These are phyloP conservation scores for Steinernema feltiae DNA, from an alignment of 1,140 invertebrate genomes.

Conservation along the genomic window DNA sequence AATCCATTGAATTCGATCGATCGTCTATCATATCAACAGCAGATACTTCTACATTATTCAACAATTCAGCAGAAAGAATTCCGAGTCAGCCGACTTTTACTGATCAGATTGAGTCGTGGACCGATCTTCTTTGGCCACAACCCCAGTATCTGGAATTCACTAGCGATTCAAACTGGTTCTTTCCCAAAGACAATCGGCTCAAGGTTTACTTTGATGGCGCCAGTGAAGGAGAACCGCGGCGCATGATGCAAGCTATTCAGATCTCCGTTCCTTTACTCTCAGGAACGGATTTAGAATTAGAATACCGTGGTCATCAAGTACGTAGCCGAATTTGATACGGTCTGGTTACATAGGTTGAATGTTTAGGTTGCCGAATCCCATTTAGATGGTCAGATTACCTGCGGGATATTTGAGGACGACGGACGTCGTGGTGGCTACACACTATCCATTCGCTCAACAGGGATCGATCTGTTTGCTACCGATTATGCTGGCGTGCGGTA, in stretches of 20 bases:
- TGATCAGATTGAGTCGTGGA: constrained; percentile 34
- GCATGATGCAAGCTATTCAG: constrained; percentile 39
- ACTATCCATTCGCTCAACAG: constrained; percentile 25
- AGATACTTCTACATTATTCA: constrained; percentile 16
- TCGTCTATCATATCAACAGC: constrained; percentile 34
- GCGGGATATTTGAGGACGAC: constrained; percentile 37
- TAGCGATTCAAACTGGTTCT: constrained; percentile 13
- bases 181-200: constrained; percentile 28
- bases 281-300: constrained; percentile 30
- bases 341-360: constrained; percentile 4
- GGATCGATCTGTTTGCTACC: constrained; percentile 29
- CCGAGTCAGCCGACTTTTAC: constrained; percentile 8
- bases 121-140: constrained; percentile 43
- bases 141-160: constrained; percentile 20
- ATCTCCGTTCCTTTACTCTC: constrained; percentile 26
- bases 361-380: constrained; percentile 25
- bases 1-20: constrained; percentile 34
- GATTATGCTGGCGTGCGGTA: constrained; percentile 41
- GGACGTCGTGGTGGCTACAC: constrained; percentile 32
- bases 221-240: constrained; percentile 27
- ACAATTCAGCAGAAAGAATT: constrained; percentile 23
- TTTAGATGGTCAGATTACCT: constrained; percentile 30
- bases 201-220: constrained; percentile 41
- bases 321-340: neutral
- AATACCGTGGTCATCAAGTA: constrained; percentile 39